Conservation (phyloP, 1,140 invertebrate species). For the Sinella curviseta region DNA sequence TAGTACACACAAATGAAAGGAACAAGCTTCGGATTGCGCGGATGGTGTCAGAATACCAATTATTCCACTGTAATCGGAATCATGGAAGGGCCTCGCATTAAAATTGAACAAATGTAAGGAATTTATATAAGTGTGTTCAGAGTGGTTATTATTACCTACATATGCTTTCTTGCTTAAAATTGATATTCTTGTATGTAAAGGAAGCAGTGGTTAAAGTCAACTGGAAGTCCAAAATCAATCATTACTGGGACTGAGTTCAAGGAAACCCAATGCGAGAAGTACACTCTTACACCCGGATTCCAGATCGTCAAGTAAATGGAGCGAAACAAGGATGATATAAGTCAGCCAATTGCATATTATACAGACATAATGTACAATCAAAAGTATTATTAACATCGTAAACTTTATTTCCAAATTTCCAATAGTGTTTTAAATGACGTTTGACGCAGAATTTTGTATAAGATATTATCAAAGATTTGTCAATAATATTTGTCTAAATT, state of each 20-base stretch:
- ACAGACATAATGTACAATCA: no score
- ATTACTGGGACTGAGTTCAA: slow-evolving; percentile 69
- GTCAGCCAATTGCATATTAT: no score
- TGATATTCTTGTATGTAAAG: slow-evolving; percentile 47
- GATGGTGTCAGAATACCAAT: slow-evolving; percentile 76
- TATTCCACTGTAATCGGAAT: slow-evolving; percentile 70
- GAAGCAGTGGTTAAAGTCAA: slow-evolving; percentile 69
- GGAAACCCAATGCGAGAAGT: slow-evolving; percentile 56
- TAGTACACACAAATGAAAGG: slow-evolving; percentile 70
- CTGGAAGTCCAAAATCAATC: slow-evolving; percentile 67
- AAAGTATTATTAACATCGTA: no score
- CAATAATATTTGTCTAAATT: no score
- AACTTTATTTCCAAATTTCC: not conserved
- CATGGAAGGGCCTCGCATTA: slow-evolving; percentile 65
- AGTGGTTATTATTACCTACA: not conserved
- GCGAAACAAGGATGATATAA: no score
- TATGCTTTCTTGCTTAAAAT: slow-evolving; percentile 2
- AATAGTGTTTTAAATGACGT: no score
- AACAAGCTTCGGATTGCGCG: slow-evolving; percentile 65
- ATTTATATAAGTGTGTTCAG: no score
- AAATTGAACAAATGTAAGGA: slow-evolving; percentile 69
- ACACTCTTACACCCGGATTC: not conserved
- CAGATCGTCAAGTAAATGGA: slow-evolving; percentile 22
- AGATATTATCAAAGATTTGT: no score
- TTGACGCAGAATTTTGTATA: no score